Conservation (phyloP, 2,797 vertebrate genomes). For the Mormyrus proboscirostris region DNA sequence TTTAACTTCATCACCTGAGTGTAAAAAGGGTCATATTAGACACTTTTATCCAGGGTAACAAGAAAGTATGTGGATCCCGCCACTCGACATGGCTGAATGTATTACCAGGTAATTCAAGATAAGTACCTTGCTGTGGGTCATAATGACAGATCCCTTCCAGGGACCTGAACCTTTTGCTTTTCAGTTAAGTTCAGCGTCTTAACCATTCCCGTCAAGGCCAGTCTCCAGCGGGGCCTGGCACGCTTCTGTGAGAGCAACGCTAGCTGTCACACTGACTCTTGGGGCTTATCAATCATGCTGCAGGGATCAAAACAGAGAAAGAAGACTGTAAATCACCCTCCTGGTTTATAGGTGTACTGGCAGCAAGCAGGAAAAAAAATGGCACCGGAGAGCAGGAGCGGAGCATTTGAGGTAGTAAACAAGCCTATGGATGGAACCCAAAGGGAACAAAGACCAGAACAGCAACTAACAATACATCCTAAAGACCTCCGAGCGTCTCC, state of each 20-base stretch:
- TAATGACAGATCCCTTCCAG: background rate
- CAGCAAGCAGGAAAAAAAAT: background rate
- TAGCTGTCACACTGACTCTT: background rate
- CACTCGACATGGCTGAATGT: background rate
- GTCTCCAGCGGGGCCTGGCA: background rate
- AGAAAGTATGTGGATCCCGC: background rate
- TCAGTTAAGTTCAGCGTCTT: background rate
- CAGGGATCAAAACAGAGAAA: background rate
- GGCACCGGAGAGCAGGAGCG: background rate
- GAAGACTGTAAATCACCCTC: slow-evolving; percentile 1
- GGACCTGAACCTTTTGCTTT: background rate
- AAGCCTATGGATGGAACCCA: background rate
- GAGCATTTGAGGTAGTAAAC: background rate
- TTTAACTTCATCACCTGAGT: background rate
- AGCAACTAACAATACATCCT: background rate
- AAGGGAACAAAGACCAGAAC: background rate
- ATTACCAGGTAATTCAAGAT: background rate
- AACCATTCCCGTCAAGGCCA: background rate
- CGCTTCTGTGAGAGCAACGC: background rate
- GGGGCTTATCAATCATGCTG: background rate
- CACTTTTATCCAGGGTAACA: background rate
- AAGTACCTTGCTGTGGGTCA: background rate
- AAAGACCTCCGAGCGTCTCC: background rate
- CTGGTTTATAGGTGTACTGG: background rate
- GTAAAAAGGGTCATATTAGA: background rate